These are phyloP conservation scores for Hypothenemus hampei DNA, from an alignment of 1,140 invertebrate species.

Conservation along the genomic window DNA sequence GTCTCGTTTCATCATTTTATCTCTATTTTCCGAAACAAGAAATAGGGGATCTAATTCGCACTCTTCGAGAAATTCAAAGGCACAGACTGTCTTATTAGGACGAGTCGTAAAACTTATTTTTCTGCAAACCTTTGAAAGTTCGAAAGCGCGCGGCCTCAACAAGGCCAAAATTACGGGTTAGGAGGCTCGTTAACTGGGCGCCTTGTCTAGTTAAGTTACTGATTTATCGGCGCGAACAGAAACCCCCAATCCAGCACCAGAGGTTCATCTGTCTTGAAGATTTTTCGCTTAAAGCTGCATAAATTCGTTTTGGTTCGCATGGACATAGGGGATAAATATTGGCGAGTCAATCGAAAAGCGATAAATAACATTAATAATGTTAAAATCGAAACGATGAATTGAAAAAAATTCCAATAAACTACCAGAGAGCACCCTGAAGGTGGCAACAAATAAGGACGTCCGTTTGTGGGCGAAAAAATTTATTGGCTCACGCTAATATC, in stretches of 20 bases:
- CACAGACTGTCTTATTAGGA: conserved; percentile 20
- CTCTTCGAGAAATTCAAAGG: no score
- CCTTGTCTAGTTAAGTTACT: conserved; percentile 39
- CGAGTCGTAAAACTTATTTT: conserved; percentile 17
- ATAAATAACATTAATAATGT: conserved; percentile 25
- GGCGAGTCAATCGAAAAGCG: conserved; percentile 11
- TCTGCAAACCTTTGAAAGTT: conserved; percentile 16
- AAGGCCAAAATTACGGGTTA: conserved; percentile 37
- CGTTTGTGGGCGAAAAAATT: conserved; percentile 5
- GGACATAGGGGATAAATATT: conserved; percentile 11
- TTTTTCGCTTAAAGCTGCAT: background rate
- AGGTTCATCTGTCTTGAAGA: background rate
- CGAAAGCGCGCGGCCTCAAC: conserved; percentile 21
- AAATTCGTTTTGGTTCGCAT: conserved; percentile 1
- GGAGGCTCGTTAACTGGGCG: conserved; percentile 39
- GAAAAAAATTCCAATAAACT: conserved; percentile 26
- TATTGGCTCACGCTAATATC: background rate
- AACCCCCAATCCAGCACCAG: background rate
- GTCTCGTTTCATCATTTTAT: no score
- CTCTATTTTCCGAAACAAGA: no score
- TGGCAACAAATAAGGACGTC: conserved; percentile 12
- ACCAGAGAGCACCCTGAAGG: conserved; percentile 14
- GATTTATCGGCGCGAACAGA: conserved; percentile 32
- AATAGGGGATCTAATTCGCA: no score
- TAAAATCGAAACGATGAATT: conserved; percentile 20